Evolutionary conservation across 2,797 vertebrate species (phyloP).

Genomic region (Oreonectes daqikongensis): DNA sequence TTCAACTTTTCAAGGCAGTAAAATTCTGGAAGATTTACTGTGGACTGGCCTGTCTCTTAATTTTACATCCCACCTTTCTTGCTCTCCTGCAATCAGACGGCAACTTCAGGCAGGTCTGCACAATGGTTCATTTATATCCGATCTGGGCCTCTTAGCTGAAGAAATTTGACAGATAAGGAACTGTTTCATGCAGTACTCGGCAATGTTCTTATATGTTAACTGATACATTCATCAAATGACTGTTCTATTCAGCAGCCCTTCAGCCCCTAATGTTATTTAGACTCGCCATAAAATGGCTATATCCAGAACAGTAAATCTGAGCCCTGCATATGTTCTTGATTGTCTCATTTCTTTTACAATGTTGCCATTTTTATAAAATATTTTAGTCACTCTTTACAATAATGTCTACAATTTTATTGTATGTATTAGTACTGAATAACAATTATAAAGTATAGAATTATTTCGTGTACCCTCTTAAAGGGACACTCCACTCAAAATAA

Average conservation of each 20-base stretch:
- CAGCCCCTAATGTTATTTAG: not conserved
- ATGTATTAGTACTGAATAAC: no score
- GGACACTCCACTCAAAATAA: no score
- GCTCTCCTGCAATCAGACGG: conserved; percentile 36
- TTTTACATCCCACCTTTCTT: conserved; percentile 51
- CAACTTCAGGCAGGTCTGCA: conserved; percentile 43
- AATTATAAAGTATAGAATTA: no score
- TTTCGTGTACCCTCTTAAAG: no score
- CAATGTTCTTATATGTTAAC: conserved; percentile 7
- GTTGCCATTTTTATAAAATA: not conserved
- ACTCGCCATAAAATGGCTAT: conserved; percentile 1
- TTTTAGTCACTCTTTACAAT: not conserved
- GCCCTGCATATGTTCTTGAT: not conserved
- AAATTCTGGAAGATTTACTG: conserved; percentile 56
- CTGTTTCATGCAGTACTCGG: conserved; percentile 29
- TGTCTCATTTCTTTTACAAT: not conserved
- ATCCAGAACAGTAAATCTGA: conserved; percentile 15
- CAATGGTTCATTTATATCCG: conserved; percentile 49
- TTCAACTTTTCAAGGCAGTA: conserved; percentile 30
- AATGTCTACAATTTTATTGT: no score
- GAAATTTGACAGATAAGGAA: conserved; percentile 42
- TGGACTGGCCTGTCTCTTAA: conserved; percentile 44
- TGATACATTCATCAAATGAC: conserved; percentile 28
- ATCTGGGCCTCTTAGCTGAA: conserved; percentile 44
- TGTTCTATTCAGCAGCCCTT: conserved; percentile 3